Evolutionary conservation across 2,797 vertebrate species (phyloP).

Genomic region (Girardinus metallicus): DNA sequence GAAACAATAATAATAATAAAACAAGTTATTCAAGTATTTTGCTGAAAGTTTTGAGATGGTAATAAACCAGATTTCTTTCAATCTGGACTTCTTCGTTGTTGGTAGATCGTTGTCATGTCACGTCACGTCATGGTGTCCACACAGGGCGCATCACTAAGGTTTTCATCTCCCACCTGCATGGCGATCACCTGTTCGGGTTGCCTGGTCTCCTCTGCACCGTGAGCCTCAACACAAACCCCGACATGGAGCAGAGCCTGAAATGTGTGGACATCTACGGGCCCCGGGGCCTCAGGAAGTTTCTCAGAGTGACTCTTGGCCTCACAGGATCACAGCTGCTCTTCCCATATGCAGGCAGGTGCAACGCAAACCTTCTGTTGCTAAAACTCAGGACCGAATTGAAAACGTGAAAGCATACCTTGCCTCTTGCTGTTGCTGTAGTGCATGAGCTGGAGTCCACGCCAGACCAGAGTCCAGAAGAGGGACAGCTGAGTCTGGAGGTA

Average conservation of each 20-base stretch:
- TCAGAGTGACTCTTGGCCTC: conserved; percentile 85
- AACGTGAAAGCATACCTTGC: background rate
- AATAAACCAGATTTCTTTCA: background rate
- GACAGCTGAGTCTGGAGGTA: conserved; percentile 55
- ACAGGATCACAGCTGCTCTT: conserved; percentile 88
- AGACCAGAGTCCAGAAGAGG: conserved; percentile 88
- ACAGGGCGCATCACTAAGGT: conserved; percentile 92
- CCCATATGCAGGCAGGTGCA: conserved; percentile 75
- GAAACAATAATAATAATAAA: background rate
- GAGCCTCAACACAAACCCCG: conserved; percentile 83
- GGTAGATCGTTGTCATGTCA: background rate
- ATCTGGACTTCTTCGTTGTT: background rate
- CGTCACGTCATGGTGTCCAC: background rate
- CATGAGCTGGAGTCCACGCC: conserved; percentile 89
- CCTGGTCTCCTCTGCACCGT: conserved; percentile 93
- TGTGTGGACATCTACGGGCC: conserved; percentile 91
- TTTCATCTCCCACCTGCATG: conserved; percentile 94
- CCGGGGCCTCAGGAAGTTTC: conserved; percentile 83
- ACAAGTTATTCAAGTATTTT: background rate
- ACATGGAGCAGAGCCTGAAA: conserved; percentile 42
- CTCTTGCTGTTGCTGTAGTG: conserved; percentile 66
- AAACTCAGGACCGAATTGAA: background rate
- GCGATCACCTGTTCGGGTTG: conserved; percentile 94
- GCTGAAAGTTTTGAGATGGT: background rate
- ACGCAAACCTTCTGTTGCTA: background rate